Base-by-base conservation (phyloP, 1,140 invertebrate species). In the Chrysoperla carnea region DNA sequence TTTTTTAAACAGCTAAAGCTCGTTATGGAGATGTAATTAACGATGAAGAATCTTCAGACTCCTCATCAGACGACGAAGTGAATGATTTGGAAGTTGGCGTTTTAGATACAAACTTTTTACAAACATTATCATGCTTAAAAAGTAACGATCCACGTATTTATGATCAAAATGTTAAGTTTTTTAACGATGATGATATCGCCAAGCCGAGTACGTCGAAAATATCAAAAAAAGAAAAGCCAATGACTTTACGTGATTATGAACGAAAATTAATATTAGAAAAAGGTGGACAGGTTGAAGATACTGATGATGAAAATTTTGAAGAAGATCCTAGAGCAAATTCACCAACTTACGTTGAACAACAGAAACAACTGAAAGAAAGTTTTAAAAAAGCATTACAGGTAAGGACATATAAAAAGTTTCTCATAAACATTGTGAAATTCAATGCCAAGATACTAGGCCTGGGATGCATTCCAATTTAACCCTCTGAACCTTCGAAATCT, bases 121-220 rank as follows among this genome's bases (percentile, higher is more conserved):
- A 83, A 64, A 84, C 88, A 0, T 60, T 93, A 1, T 70, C 88
- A 1, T 78, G 72, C 43, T 59, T 96, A 6, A 95, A 93, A 58
- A 84, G 75, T 28, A 86, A 85, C 60, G 83, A 94, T 68, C 84
- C 89, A 1, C 72, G 69, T 50, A 91, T 93, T 48, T 94, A 94
- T 64, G 72, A 93, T 52, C 68, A 76, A 40, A 69, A 75, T 45
- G 64, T 71, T 8, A 74, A 68, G 37, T 93, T 88, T 57, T 94
- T 91, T 62, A 59, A 72, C 46, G 57, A 72, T 23, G 48, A 47
- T 23, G 48, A 53, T 37, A 43, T 45, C 39, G 49, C 51, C 8
- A 50, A 52, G 42, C 52, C 46, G 8, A 54, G 50, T 40, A 59
- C 61, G 39, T 52, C 55, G 17, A 60, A 62, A 42, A 62, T 55